phyloP scores from a whole-genome alignment of 2,113 vertebrate species.

The Pimephales promelas region DNA sequence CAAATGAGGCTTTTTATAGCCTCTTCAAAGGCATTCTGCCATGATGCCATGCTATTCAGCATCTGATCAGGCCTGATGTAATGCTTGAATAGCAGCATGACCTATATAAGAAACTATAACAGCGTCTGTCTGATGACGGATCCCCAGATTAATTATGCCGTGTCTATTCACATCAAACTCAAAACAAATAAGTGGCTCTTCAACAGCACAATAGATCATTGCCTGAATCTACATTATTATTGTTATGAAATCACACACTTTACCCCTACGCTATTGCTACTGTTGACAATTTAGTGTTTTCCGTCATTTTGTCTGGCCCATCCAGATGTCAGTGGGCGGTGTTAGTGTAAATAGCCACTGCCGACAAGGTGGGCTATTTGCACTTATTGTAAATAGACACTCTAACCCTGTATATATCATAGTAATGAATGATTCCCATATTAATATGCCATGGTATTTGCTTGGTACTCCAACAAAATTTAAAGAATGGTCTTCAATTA shows the following conservation, averaged over 20 bases:
- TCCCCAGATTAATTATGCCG: constrained; percentile 8
- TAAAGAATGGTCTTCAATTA: background rate
- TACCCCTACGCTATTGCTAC: no score
- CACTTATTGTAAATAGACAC: no score
- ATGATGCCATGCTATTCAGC: constrained; percentile 57
- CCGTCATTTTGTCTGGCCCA: no score
- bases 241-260: no score
- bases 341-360: no score
- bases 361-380: no score
- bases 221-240: background rate
- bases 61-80: constrained; percentile 51
- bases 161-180: constrained; percentile 35
- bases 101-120: constrained; percentile 24
- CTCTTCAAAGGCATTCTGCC: constrained; percentile 30
- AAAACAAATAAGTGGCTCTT: background rate
- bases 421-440: background rate
- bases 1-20: constrained; percentile 48
- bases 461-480: background rate
- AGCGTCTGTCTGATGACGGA: constrained; percentile 7
- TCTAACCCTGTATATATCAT: background rate
- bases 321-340: no score
- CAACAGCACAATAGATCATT: constrained; percentile 20
- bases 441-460: background rate
- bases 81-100: constrained; percentile 53
- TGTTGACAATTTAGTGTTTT: no score